Conservation (phyloP, 2,113 vertebrate genomes). For the Oreochromis spilurus region DNA sequence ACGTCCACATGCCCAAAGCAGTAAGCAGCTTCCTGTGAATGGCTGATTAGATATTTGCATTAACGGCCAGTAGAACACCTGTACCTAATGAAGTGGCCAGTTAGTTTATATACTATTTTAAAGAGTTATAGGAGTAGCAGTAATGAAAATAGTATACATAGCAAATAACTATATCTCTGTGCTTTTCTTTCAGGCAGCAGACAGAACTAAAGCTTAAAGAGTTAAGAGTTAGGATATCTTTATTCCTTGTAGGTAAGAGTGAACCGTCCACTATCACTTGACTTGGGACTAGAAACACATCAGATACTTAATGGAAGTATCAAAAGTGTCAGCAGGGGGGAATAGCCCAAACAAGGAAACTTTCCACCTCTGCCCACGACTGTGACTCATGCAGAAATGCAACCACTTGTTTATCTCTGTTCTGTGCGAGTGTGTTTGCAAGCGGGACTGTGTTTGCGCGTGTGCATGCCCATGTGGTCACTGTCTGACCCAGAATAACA, state of each 20-base stretch:
- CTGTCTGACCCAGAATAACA: constrained; percentile 24
- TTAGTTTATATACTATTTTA: neutral
- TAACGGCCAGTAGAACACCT: neutral
- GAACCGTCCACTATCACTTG: neutral
- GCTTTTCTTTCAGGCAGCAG: neutral
- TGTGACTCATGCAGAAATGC: constrained; percentile 63
- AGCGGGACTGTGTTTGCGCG: neutral
- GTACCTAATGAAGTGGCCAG: neutral
- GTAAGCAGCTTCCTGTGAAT: neutral
- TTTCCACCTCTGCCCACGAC: constrained; percentile 59
- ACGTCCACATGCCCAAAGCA: neutral
- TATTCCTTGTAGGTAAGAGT: neutral
- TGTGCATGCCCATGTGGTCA: constrained; percentile 28
- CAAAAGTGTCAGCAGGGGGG: constrained; percentile 38
- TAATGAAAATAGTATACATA: neutral
- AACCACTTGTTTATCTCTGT: constrained; percentile 58
- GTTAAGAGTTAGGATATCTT: neutral
- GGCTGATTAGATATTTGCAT: neutral
- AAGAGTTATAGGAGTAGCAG: neutral
- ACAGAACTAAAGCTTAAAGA: neutral
- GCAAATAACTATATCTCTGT: neutral
- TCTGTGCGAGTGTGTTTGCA: neutral
- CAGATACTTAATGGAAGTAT: constrained; percentile 32
- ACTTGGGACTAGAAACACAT: neutral
- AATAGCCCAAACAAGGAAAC: constrained; percentile 64